Evolutionary conservation across 2,797 vertebrate species (phyloP), one percentile per base, ranked within the genome.

Genomic region (Spinus olivaceus): DNA sequence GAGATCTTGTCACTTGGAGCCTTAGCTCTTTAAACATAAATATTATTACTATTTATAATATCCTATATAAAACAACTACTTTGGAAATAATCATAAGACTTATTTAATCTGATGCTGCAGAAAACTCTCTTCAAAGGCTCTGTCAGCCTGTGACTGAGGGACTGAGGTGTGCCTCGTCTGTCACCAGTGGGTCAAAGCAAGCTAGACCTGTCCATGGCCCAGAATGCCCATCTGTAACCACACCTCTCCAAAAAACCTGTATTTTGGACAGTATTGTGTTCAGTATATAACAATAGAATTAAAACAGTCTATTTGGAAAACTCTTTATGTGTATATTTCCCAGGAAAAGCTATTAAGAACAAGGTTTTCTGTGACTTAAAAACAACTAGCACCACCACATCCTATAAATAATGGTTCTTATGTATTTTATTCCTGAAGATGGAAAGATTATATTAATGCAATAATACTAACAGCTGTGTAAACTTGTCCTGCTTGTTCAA

Each of bases 381-480:
- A 57, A n/a, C 37, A n/a, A 67, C n/a, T 65, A 83, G 33, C 39
- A 76, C 28, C 12, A 35, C 30, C 12, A 51, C 25, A 47, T 22
- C 2, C n/a, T 69, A 1, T 69, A 85, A 84, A 89, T 88, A 78
- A 56, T 87, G 22, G 2, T 37, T 92, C 57, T 89, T 42, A 60
- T 9, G 1, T 25, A 66, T 90, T 93, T 93, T 78, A 50, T 88
- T 94, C 49, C 64, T n/a, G 23, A 74, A 90, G 74, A 85, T 60
- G 24, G 32, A 83, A 93, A 66, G 67, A 93, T 91, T 97, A 92
- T 93, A 96, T 96, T 90, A 14, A 76, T 91, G 81, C 84, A 96
- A 49, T 92, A 95, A 95, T 93, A 33, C 24, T 64, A 74, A 33
- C 1, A 86, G 47, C 65, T 92, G 80, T 79, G 54, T 67, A 81